phyloP scores from a whole-genome alignment of 53 echinoderm and acorn worm species.

The Antedon mediterranea region DNA sequence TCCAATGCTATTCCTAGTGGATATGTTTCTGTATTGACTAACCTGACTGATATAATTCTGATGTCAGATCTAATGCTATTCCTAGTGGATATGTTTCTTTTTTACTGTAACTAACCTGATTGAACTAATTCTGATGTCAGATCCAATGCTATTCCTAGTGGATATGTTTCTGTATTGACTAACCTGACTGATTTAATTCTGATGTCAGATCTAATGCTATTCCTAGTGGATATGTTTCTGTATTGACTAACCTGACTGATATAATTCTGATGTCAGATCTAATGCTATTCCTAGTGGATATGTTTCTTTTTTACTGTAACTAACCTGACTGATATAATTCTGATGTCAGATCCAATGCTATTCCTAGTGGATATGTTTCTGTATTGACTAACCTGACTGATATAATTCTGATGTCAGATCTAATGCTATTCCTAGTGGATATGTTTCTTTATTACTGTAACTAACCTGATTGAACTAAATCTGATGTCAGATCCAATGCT shows the following conservation, averaged over 20 bases:
- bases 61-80: slow-evolving; percentile 50
- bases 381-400: no score
- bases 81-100: slow-evolving; percentile 86
- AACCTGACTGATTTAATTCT: no score
- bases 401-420: slow-evolving; percentile 40
- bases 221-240: slow-evolving; percentile 70
- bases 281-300: slow-evolving; percentile 65
- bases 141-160: slow-evolving; percentile 64
- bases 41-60: slow-evolving; percentile 18
- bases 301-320: slow-evolving; percentile 75
- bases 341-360: slow-evolving; percentile 51
- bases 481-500: slow-evolving; percentile 46
- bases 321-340: no score
- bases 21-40: slow-evolving; percentile 61
- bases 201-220: slow-evolving; percentile 54
- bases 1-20: slow-evolving; percentile 73
- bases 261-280: slow-evolving; percentile 38
- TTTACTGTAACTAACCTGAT: no score
- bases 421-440: slow-evolving; percentile 60
- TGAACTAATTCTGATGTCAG: slow-evolving; percentile 31
- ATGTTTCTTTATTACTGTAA: slow-evolving; percentile 65
- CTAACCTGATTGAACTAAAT: no score
- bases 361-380: slow-evolving; percentile 72
- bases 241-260: no score
- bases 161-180: slow-evolving; percentile 66